Evolutionary conservation across 1,140 invertebrate species (phyloP), one percentile per base, ranked within the genome.

Genomic region (Acromyrmex heyeri): DNA sequence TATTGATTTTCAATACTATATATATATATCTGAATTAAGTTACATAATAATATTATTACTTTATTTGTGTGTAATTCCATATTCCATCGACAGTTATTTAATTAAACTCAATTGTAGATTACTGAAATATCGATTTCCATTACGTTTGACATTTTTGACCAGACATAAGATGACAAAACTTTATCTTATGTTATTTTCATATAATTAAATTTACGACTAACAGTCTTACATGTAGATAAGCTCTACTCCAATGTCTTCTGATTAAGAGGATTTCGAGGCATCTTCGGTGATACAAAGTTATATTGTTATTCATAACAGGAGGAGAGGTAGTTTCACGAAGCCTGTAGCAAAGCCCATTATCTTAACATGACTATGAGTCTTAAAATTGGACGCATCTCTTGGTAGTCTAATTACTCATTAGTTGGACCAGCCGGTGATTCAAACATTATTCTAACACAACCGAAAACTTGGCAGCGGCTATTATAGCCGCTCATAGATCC

Each of bases 401-500:
- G 34, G 38, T 86, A 44, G 75, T 61, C 48, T 86, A 73, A 86
- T 86, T 73, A 87, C 44, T 57, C 16, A 83, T 83, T 83, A 83
- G 78, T 44, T 53, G 69, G 55, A 18, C 67, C 55, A 24, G 24
- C 62, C 55, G 69, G 69, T 83, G 79, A 83, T 83, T 73, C 53
- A 16, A 73, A 73, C 79, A 61, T 83, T 57, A 55, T 75, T 55
- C 44, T 61, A 75, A 83, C 69, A 73, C 55, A 83, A 30, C 79
- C 55, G 69, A 83, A 83, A 83, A 83, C 69, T 83, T 83, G 79
- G 69, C 69, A 73, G 69, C 55, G 79, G 69, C 69, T 83, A 75
- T 78, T 85, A 78, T 85, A 65, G 82, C 82, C 18, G 72, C 44
- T 85, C 48, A 57, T 21, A 65, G 50, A 75, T 87, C 48, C 61